These are phyloP conservation scores for Lampris megalopsis DNA, from an alignment of 2,113 vertebrate genomes.

Conservation along the genomic window DNA sequence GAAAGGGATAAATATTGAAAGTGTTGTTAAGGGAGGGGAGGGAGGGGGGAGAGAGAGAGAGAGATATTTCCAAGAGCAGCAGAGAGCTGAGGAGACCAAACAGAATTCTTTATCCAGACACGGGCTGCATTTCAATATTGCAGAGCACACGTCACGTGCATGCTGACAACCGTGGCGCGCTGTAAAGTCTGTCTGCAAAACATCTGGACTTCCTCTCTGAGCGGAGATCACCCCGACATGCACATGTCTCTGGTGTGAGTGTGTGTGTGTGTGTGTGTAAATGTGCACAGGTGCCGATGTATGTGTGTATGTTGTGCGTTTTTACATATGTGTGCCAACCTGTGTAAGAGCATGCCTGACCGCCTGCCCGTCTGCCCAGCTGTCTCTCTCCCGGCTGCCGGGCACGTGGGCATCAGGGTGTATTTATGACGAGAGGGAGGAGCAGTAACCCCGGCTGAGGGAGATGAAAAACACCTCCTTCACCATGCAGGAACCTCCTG, in stretches of 20 bases:
- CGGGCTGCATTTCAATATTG: constrained; percentile 53
- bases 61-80: constrained; percentile 25
- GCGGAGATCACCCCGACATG: background rate
- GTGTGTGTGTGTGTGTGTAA: background rate
- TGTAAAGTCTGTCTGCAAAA: constrained; percentile 19
- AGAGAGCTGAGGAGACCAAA: constrained; percentile 28
- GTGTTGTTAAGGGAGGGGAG: background rate
- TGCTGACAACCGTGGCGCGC: constrained; percentile 51
- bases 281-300: background rate
- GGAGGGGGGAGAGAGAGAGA: background rate
- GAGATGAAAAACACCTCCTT: constrained; percentile 27
- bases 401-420: constrained; percentile 14
- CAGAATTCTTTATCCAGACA: constrained; percentile 48
- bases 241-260: background rate
- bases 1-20: background rate
- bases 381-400: too few species aligned
- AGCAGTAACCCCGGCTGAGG: constrained; percentile 10
- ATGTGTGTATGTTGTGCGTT: background rate
- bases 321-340: background rate
- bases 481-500: background rate
- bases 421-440: constrained; percentile 25
- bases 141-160: constrained; percentile 43
- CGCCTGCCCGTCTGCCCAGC: too few species aligned
- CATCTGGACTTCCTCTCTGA: constrained; percentile 41
- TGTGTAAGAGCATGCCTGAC: too few species aligned